phyloP scores from a whole-genome alignment of 2,797 vertebrate genomes.

The Graptemys geographica region DNA sequence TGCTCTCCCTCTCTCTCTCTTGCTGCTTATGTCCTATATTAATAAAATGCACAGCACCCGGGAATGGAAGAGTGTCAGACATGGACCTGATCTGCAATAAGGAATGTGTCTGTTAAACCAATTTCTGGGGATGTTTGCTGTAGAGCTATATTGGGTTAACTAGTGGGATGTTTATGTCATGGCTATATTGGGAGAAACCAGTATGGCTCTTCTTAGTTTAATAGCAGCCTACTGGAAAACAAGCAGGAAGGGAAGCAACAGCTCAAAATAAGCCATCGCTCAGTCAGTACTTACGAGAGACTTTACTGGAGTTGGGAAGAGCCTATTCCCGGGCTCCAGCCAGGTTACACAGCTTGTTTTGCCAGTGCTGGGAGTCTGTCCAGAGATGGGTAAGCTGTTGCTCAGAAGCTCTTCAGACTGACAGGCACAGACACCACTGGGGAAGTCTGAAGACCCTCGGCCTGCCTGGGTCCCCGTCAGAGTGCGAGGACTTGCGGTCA shows the following conservation, averaged over 20 bases:
- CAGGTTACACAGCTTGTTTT: neutral
- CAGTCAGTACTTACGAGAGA: neutral
- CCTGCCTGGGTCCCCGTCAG: neutral
- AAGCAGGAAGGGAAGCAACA: neutral
- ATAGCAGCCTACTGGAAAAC: neutral
- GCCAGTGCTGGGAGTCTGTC: rapidly evolving
- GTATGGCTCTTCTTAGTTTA: no score
- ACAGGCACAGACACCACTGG: no score
- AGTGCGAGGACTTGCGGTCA: neutral
- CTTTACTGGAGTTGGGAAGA: rapidly evolving
- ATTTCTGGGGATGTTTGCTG: no score
- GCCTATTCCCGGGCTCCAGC: neutral
- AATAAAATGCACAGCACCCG: no score
- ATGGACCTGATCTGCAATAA: no score
- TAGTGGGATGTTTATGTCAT: neutral
- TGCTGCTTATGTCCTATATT: no score
- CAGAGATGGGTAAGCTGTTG: neutral
- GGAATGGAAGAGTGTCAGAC: no score
- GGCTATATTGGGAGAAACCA: no score
- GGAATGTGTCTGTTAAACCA: no score
- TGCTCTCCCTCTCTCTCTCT: no score
- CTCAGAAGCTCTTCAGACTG: neutral
- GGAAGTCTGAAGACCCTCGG: rapidly evolving
- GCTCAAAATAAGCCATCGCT: neutral
- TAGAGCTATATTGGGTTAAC: neutral